Evolutionary conservation across 1,140 invertebrate species (phyloP), one percentile per base, ranked within the genome.

Genomic region (Trichogramma pretiosum): DNA sequence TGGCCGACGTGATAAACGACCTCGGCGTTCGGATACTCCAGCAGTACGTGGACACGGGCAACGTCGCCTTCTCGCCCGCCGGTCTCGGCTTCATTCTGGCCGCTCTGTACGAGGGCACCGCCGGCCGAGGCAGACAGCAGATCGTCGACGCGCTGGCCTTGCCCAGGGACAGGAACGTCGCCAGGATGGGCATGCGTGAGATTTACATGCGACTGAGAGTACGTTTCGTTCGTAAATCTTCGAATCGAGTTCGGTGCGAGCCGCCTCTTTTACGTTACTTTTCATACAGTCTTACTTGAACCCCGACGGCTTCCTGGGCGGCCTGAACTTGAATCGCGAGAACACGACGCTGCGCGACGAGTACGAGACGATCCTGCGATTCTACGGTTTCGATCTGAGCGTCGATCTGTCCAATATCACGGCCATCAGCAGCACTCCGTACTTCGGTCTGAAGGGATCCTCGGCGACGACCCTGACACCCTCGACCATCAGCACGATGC

Each of bases 1-100:
- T 89, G 82, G 80, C 84, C 13, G 84, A 88, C 56, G 74, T 83
- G n/a, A 79, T 83, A 16, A 88, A 88, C 57, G 75, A 79, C 59
- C 74, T 87, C 19, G 84, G 83, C 44, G 68, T 85, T 40, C 80
- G 77, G 56, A 75, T 87, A 45, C 72, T 87, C 0, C 61, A 68
- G 32, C 64, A 67, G 40, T 64, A 70, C 41, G 32, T 55, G 10
- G 77, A 82, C 57, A 75, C 78, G n/a, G 84, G 87, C 58, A 89
- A 89, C 58, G 81, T 87, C n/a, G 86, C 84, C 7, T 85, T 88
- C 63, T 89, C 85, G 1, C 85, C 87, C 3, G 85, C 86, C 24
- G 85, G 85, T 1, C 63, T 85, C 43, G 79, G 82, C 54, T 85
- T 85, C 53, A 83, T 89, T 9, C 65, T 87, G 32, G 76, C 85